Conservation (phyloP, 2,113 vertebrate species). For the Xenopus borealis region DNA sequence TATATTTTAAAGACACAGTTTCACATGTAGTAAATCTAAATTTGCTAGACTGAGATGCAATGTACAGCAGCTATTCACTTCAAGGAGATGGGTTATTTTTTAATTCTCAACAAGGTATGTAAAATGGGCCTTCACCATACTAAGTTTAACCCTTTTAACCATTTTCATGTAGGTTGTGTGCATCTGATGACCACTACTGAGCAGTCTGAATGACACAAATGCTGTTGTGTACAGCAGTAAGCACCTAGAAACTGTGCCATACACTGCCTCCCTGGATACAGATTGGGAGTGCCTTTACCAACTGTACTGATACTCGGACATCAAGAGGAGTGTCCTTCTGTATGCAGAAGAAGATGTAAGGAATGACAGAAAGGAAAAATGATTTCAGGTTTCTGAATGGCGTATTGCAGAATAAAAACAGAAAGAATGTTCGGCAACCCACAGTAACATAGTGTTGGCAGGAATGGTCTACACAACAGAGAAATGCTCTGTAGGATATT, state of each 20-base stretch:
- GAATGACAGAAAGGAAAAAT: conserved; percentile 5
- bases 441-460: neutral
- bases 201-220: conserved; percentile 16
- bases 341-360: conserved; percentile 23
- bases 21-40: neutral
- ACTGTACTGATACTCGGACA: neutral
- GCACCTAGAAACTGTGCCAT: neutral
- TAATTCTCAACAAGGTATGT: neutral
- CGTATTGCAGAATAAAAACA: conserved; percentile 4
- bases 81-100: neutral
- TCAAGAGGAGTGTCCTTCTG: neutral
- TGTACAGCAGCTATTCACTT: neutral
- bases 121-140: neutral
- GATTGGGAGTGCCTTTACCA: neutral
- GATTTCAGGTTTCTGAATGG: conserved; percentile 5
- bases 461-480: conserved; percentile 12
- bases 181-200: neutral
- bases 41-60: neutral
- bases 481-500: neutral
- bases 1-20: neutral
- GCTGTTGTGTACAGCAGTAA: neutral
- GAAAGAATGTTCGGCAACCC: neutral
- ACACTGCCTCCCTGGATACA: neutral
- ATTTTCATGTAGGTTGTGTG: conserved; percentile 11
- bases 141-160: conserved; percentile 21